Evolutionary conservation across 1,140 invertebrate genomes (phyloP).

Genomic region (Globodera ellingtonae): DNA sequence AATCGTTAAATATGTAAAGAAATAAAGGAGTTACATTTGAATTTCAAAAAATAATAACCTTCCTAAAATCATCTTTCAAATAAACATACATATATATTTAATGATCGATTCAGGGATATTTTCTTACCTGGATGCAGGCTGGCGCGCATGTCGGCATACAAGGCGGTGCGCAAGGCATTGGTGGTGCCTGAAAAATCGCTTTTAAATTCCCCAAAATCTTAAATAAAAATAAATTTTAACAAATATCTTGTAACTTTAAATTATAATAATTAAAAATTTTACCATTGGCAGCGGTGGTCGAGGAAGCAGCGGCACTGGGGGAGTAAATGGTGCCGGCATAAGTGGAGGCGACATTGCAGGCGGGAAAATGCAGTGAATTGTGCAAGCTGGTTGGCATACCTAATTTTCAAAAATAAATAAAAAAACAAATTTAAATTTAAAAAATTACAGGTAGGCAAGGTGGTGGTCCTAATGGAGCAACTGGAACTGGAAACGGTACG

Average conservation of each 20-base stretch:
- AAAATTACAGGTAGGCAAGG: not conserved
- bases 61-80: too few species aligned
- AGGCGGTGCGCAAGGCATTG: slow-evolving; percentile 3
- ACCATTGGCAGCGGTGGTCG: not conserved
- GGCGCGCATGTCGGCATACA: slow-evolving; percentile 4
- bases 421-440: not conserved
- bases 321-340: slow-evolving; percentile 1
- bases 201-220: too few species aligned
- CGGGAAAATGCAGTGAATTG: slow-evolving; percentile 27
- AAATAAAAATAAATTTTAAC: too few species aligned
- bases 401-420: not conserved
- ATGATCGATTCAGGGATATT: not conserved
- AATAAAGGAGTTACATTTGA: too few species aligned
- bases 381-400: slow-evolving; percentile 22
- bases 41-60: too few species aligned
- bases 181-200: not conserved
- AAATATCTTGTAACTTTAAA: too few species aligned
- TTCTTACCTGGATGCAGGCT: slow-evolving; percentile 6
- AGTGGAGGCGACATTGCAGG: not conserved
- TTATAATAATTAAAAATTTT: not conserved
- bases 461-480: not conserved
- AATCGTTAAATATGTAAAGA: too few species aligned
- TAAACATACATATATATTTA: too few species aligned
- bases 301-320: slow-evolving; percentile 3
- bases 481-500: not conserved